Base-by-base conservation (phyloP, 2,888 invertebrate species). In the Blastobasis adustella region DNA sequence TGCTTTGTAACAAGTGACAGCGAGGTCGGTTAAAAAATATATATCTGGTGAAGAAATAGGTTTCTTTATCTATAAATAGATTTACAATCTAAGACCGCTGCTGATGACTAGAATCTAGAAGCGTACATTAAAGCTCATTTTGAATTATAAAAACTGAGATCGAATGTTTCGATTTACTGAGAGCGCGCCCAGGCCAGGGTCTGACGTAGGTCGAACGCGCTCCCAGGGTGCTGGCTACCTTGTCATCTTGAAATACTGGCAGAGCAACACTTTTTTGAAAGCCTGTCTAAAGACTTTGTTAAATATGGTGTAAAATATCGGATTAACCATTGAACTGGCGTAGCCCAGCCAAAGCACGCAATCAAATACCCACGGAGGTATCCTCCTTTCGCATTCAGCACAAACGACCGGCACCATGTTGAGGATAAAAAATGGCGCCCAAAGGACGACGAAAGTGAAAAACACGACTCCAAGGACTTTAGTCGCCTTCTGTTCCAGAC, bases 391-490 rank as follows among this genome's bases (percentile, higher is more conserved):
- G 69, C 96, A 97, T 59, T 93, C 91, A 6, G 92, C 91, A 68
- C 97, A 97, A 6, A 97, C 90, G 0, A 94, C 95, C 9, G 96
- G 94, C 58, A 97, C 86, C 71, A 98, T 90, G 73, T 98, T 98
- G 8, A 96, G 89, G 6, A 96, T 94, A 79, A 98, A 98, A 83
- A 98, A 98, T 8, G 98, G 98, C n/a, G 97, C 95, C 97, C 98
- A 98, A 42, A 97, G 91, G 46, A 97, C 93, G 38, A 97, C 97
- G 75, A 98, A 98, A 0, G 96, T 96, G 79, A 96, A 96, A 85
- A 98, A 98, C 1, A 98, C 97, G 0, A 98, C 95, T 4, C 97
- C 97, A 23, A 98, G 85, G 5, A 98, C 98, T 85, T 98, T 97
- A 8, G 98, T 98, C 0, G 98, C 98, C 78, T 98, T 98, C 74